Base-by-base conservation (phyloP, 1,140 invertebrate species). In the Himalopsyche phryganea region DNA sequence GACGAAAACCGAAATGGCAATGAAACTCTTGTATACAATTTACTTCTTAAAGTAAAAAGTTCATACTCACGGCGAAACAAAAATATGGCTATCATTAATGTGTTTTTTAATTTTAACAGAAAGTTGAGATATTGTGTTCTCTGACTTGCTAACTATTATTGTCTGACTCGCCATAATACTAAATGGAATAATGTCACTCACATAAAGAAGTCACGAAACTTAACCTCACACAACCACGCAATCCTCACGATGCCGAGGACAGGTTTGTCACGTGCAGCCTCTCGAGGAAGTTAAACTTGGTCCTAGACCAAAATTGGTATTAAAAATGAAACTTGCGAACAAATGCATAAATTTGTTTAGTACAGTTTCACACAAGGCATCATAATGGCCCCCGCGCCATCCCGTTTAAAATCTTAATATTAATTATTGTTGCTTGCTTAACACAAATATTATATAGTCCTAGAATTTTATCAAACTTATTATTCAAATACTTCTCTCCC, bases 371-470 rank as follows among this genome's bases (percentile, higher is more conserved):
- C 23, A 9, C 19, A 10, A 36, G 56, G 56, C 54, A 54, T 60
- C 51, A 49, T 41, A 42, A 54, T 63, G 61, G 61, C 57, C 44
- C 40, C 46, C 14, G 17, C 46, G 56, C 61, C 55, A 58, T 48
- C 57, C 49, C 61, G 59, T 63, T 63, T 58, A 33, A 62, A 63
- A 59, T 58, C 57, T 63, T 63, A 63, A 59, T 63, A 40, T 63
- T 62, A 62, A 62, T 62, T 63, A 63, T 60, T 55, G 61, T 63
- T 63, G 61, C 61, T 63, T 63, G 61, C 61, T 63, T 63, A 59
- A 63, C 61, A 63, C 61, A 63, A 59, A 54, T 57, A 59, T 59
- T 54, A 46, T 28, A 52, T 63, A 63, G 61, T 60, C 51, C 59
- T 63, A 63, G 61, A 63, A 52, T 60, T 63, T 59, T 59, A 63